Conservation (phyloP, 2,797 vertebrate genomes). For the Diglossa cyanea region DNA sequence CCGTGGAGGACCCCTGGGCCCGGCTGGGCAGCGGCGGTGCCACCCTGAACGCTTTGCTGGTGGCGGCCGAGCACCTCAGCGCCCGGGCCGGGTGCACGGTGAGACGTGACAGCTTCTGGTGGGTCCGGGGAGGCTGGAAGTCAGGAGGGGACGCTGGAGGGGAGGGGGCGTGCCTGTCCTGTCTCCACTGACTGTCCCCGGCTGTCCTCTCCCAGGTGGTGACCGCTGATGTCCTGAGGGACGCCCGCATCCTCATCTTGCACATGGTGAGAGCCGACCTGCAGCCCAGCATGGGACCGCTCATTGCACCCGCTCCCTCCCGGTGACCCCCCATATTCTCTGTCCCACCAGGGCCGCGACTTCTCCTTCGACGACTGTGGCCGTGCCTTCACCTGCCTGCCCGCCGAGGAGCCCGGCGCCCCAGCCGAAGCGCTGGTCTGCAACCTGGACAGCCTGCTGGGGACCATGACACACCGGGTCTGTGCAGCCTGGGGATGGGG, state of each 20-base stretch:
- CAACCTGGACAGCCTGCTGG: conserved; percentile 88
- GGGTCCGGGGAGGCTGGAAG: not conserved
- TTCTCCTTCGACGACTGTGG: conserved; percentile 93
- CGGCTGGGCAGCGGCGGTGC: conserved; percentile 90
- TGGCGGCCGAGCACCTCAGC: conserved; percentile 92
- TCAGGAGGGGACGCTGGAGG: too few species aligned
- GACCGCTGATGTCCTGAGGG: conserved; percentile 85
- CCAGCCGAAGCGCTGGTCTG: conserved; percentile 82
- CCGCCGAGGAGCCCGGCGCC: conserved; percentile 67
- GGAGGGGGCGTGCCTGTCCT: not conserved
- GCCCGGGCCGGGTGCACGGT: conserved; percentile 85
- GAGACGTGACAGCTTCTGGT: conserved; percentile 24
- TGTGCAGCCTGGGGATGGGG: not conserved
- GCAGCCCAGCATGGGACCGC: not conserved
- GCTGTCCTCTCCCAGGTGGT: conserved; percentile 81
- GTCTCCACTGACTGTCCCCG: not conserved
- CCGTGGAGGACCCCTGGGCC: conserved; percentile 84
- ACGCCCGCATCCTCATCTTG: conserved; percentile 86
- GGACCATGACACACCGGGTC: conserved; percentile 81
- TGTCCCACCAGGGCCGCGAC: conserved; percentile 81
- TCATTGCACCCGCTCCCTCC: rapidly evolving
- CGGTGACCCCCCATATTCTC: rapidly evolving
- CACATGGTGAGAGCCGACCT: conserved; percentile 82
- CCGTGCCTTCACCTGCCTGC: conserved; percentile 89
- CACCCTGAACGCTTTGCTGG: conserved; percentile 91